Evolutionary conservation across 2,888 invertebrate genomes (phyloP).

Genomic region (Nemapogon koenigi): DNA sequence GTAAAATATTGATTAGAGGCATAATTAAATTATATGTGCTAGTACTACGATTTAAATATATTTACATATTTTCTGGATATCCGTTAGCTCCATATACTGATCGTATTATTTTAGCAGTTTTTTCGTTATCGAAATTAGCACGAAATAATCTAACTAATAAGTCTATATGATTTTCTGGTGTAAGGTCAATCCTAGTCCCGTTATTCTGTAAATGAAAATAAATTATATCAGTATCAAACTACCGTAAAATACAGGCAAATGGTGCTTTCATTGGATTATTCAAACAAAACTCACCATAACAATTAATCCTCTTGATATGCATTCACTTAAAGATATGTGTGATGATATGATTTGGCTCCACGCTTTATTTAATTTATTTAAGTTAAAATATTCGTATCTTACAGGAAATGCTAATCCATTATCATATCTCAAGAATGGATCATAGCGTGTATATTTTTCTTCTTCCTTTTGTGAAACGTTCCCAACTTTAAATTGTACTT

Average conservation of each 20-base stretch:
- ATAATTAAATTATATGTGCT: slow-evolving; percentile 8
- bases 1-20: background rate
- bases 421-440: slow-evolving; percentile 39
- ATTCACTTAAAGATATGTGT: slow-evolving; percentile 45
- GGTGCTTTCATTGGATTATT: background rate
- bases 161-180: slow-evolving; percentile 39
- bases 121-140: slow-evolving; percentile 39
- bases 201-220: slow-evolving; percentile 30
- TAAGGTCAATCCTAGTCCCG: slow-evolving; percentile 33
- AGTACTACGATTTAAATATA: slow-evolving; percentile 1
- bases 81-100: slow-evolving; percentile 41
- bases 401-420: slow-evolving; percentile 48
- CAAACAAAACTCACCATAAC: slow-evolving; percentile 32
- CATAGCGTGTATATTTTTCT: slow-evolving; percentile 25
- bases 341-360: slow-evolving; percentile 34
- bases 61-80: slow-evolving; percentile 32
- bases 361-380: slow-evolving; percentile 27
- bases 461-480: slow-evolving; percentile 20
- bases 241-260: background rate
- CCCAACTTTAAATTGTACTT: slow-evolving; percentile 25
- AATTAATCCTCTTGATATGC: slow-evolving; percentile 39
- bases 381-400: slow-evolving; percentile 26
- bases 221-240: background rate
- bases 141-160: slow-evolving; percentile 40
- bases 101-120: slow-evolving; percentile 36